Conservation (phyloP, 2,797 vertebrate genomes). For the Enteromius radiatus region DNA sequence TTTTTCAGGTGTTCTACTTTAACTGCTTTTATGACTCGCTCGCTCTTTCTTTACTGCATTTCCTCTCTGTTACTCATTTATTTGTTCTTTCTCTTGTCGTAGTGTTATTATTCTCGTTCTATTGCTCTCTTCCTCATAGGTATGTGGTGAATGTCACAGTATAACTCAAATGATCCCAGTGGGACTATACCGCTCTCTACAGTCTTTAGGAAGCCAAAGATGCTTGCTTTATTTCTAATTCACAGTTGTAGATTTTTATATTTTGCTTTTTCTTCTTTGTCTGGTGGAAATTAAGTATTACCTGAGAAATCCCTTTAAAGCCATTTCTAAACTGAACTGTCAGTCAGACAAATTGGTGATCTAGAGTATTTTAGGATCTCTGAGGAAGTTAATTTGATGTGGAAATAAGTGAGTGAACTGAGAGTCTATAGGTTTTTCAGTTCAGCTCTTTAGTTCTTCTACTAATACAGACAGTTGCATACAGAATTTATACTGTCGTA, state of each 20-base stretch:
- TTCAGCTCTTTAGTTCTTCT: too few species aligned
- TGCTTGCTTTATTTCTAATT: constrained; percentile 18
- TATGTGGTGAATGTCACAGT: constrained; percentile 11
- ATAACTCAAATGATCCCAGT: constrained; percentile 22
- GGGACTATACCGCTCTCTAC: neutral
- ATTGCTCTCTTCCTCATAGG: constrained; percentile 1
- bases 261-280: neutral
- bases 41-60: constrained; percentile 20
- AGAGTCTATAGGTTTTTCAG: neutral
- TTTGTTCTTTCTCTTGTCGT: constrained; percentile 39
- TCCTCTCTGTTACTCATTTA: constrained; percentile 50
- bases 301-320: neutral
- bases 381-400: neutral
- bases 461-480: neutral
- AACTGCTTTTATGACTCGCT: constrained; percentile 28
- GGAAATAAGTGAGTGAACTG: neutral
- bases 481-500: neutral
- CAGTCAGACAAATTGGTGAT: constrained; percentile 20
- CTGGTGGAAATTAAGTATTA: constrained; percentile 14
- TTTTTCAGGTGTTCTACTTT: constrained; percentile 10
- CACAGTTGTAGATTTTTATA: neutral
- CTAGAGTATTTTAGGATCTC: constrained; percentile 18
- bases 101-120: constrained; percentile 28
- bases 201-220: constrained; percentile 8
- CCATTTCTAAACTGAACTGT: constrained; percentile 13